These are phyloP conservation scores for Cephus spinipes DNA, from an alignment of 2,888 invertebrate species.

Conservation along the genomic window DNA sequence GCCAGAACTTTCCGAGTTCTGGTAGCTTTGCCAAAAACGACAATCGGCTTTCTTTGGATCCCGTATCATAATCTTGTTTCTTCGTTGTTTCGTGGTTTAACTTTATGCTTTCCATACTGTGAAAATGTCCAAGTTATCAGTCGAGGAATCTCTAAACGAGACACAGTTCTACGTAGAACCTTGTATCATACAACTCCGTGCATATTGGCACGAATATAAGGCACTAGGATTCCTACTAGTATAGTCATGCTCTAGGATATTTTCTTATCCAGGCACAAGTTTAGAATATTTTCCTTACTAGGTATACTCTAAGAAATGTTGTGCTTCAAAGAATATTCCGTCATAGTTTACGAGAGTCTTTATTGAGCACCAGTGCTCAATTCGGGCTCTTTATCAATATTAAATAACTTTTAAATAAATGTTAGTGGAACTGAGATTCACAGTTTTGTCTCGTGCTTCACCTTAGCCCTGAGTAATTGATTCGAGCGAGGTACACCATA, in stretches of 20 bases:
- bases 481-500: slow-evolving; percentile 53
- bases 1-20: background rate
- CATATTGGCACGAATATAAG: background rate
- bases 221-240: background rate
- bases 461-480: slow-evolving; percentile 58
- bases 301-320: background rate
- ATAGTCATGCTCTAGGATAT: background rate
- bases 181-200: background rate
- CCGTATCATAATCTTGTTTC: background rate
- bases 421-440: slow-evolving; percentile 30
- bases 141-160: background rate
- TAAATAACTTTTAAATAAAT: background rate
- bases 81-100: background rate
- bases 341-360: background rate
- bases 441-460: slow-evolving; percentile 63
- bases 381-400: background rate
- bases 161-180: background rate
- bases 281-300: background rate
- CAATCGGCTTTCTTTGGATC: background rate
- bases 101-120: background rate
- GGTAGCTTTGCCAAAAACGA: background rate
- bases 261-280: background rate
- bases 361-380: background rate
- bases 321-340: background rate
- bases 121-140: background rate